Evolutionary conservation across 2,888 invertebrate species (phyloP), one percentile per base, ranked within the genome.

Genomic region (Glaucopsyche alexis): DNA sequence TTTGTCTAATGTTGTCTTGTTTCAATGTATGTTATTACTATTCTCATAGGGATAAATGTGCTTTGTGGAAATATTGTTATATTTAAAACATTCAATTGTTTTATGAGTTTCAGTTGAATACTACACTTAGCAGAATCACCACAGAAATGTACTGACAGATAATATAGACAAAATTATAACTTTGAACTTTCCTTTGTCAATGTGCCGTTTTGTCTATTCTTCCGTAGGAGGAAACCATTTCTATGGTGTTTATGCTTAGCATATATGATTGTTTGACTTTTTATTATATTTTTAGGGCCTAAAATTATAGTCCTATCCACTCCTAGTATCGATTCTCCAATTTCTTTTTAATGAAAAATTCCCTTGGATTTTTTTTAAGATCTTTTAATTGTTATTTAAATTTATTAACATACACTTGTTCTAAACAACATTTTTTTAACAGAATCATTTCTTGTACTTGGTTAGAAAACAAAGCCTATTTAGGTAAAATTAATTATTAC

Each of bases 401-500:
- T 42, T 42, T 6, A 42, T 42, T 42, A 42, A 29, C 2, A 4
- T 42, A 42, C 42, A 42, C 42, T 42, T 8, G 42, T 42, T 55
- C 19, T 19, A 19, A 19, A 55, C 19, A 19, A 55, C 19, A 16
- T 55, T 55, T 55, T 49, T 55, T 55, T 8, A 52, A 55, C 9
- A 55, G 0, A 55, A 19, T 19, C 19, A 55, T 55, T n/a, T 2
- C 1, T 50, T n/a, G 19, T n/a, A 7, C 1, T 50, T n/a, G 19
- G 16, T 55, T 55, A 6, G 16, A 16, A 45, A 16, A 71, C 60
- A 4, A 4, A 45, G 60, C 60, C 45, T 60, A 45, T 55, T 60
- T 13, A 45, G 55, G 42, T 14, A 14, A 60, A 13, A 60, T 9
- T 29, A 65, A 11, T 67, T 40, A 40, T n/a, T 69, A 72, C 72